phyloP scores from a whole-genome alignment of 2,888 invertebrate species.

The Scaptomyza parva region DNA sequence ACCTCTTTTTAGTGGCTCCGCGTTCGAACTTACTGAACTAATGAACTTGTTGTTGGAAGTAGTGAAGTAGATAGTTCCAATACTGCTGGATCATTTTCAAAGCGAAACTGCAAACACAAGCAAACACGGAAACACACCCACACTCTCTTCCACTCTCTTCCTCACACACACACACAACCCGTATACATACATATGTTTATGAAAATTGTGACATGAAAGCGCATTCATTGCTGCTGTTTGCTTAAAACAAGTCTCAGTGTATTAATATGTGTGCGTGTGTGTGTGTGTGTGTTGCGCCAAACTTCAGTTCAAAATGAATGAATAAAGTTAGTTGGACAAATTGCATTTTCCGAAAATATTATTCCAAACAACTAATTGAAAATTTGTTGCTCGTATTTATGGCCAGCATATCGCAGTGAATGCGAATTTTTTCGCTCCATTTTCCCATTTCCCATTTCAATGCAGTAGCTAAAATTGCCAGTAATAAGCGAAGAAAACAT shows the following conservation, averaged over 20 bases:
- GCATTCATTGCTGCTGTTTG: constrained; percentile 60
- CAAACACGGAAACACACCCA: constrained; percentile 27
- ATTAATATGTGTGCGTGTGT: constrained; percentile 6
- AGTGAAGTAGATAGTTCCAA: no score
- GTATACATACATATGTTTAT: neutral
- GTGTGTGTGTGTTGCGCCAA: constrained; percentile 25
- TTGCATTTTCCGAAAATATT: constrained; percentile 81
- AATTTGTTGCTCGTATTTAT: constrained; percentile 75
- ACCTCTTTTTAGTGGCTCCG: no score
- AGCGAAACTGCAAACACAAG: constrained; percentile 64
- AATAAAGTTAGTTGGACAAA: constrained; percentile 80
- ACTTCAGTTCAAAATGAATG: constrained; percentile 64
- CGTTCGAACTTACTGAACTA: no score
- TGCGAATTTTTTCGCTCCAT: constrained; percentile 26
- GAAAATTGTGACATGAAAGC: constrained; percentile 43
- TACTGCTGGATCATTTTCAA: no score
- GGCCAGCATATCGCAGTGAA: constrained; percentile 43
- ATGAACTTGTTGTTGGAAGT: no score
- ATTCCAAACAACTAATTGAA: constrained; percentile 80
- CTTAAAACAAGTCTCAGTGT: constrained; percentile 48
- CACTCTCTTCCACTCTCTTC: no score
- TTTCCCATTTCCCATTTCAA: constrained; percentile 1
- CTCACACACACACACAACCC: constrained; percentile 24
- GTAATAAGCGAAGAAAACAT: neutral
- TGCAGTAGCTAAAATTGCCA: constrained; percentile 22